phyloP scores from a whole-genome alignment of 1,140 invertebrate genomes.

The Drosophila kikkawai region DNA sequence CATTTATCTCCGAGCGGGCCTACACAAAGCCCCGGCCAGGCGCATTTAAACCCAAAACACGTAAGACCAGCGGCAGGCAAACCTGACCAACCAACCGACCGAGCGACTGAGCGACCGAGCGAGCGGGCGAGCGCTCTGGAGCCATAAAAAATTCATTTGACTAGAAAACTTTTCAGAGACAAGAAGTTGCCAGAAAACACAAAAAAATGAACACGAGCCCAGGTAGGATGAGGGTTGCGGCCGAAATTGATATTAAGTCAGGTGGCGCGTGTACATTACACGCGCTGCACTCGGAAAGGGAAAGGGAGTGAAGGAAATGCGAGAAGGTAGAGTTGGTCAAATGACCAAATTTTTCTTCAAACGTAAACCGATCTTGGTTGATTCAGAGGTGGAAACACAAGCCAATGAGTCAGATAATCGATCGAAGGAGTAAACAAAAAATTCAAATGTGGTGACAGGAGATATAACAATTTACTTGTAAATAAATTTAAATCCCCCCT shows the following conservation, averaged over 20 bases:
- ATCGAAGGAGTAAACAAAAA: neutral
- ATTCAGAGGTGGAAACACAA: neutral
- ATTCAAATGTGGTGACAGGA: neutral
- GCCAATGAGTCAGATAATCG: slow-evolving; percentile 11
- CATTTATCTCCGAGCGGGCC: slow-evolving; percentile 60
- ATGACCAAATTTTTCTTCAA: neutral
- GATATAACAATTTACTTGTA: neutral
- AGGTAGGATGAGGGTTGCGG: slow-evolving; percentile 8
- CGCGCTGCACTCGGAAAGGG: slow-evolving; percentile 65
- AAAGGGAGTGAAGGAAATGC: slow-evolving; percentile 31
- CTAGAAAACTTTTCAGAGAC: slow-evolving; percentile 73
- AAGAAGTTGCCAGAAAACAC: slow-evolving; percentile 21
- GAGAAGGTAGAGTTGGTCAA: slow-evolving; percentile 11
- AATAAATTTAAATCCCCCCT: neutral
- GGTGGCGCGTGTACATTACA: slow-evolving; percentile 80
- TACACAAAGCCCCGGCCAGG: slow-evolving; percentile 2
- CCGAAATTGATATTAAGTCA: slow-evolving; percentile 81
- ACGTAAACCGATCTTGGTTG: neutral
- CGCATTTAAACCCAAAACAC: slow-evolving; percentile 46
- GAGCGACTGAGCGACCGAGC: neutral
- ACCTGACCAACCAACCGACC: slow-evolving; percentile 24
- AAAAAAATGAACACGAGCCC: slow-evolving; percentile 15
- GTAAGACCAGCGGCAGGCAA: slow-evolving; percentile 39
- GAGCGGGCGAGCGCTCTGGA: slow-evolving; percentile 27
- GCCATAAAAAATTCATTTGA: slow-evolving; percentile 82